phyloP scores from a whole-genome alignment of 2,113 vertebrate genomes.

The Sterrhoptilus dennistouni region DNA sequence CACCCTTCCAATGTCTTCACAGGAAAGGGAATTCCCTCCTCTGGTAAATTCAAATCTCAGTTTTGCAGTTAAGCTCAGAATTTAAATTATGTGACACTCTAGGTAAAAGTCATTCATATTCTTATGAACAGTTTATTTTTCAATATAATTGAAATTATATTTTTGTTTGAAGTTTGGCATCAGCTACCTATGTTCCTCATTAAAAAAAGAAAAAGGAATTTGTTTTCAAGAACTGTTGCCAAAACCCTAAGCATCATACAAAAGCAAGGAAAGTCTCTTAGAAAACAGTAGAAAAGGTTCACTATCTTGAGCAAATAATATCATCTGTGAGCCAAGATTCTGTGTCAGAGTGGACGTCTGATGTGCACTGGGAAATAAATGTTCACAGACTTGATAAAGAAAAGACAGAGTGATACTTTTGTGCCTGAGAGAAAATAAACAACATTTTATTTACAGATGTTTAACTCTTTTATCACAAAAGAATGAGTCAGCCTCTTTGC shows the following conservation, averaged over 20 bases:
- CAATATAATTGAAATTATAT: background rate
- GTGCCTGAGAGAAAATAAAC: background rate
- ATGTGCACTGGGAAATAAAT: background rate
- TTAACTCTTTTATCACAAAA: background rate
- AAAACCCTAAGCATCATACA: background rate
- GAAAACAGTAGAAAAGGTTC: background rate
- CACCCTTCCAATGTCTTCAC: background rate
- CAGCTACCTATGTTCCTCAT: background rate
- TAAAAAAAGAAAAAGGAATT: background rate
- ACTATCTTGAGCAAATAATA: background rate
- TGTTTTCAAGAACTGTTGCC: background rate
- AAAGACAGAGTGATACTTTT: background rate
- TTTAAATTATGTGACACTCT: background rate
- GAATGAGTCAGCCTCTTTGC: background rate
- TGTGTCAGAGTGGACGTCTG: background rate
- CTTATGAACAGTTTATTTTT: slow-evolving; percentile 17
- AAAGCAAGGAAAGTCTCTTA: background rate
- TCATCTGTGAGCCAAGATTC: background rate
- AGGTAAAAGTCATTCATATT: background rate
- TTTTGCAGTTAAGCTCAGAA: background rate
- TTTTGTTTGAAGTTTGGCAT: background rate
- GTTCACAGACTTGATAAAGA: background rate
- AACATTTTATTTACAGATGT: background rate
- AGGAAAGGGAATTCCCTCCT: background rate
- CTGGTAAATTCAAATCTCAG: background rate